Percentiles rank a stretch among this genome's conserved stretches.
phyloP scores from a whole-genome alignment of 2,113 vertebrate species.

The Oreochromis niloticus region DNA sequence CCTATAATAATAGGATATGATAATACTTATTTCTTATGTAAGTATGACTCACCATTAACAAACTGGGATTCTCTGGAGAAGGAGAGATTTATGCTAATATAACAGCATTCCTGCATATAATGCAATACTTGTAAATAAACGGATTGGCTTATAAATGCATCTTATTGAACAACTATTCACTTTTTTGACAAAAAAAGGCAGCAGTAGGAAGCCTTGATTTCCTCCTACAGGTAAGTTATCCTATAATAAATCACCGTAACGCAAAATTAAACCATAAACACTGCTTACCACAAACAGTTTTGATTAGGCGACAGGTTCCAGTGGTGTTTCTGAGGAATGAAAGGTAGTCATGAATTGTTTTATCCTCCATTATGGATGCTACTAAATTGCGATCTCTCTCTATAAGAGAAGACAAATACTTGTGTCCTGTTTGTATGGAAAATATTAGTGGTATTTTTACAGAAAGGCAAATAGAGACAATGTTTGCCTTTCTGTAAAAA shows the following conservation, averaged over 20 bases:
- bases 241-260: not conserved
- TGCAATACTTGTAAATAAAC: not conserved
- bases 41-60: not conserved
- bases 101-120: not conserved
- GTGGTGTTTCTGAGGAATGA: not conserved
- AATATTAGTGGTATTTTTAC: not conserved
- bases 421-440: not conserved
- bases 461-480: not conserved
- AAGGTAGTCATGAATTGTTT: not conserved
- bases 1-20: not conserved
- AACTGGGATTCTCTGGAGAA: not conserved
- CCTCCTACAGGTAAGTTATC: not conserved
- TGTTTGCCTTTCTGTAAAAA: not conserved
- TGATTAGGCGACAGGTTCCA: not conserved
- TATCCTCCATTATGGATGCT: not conserved
- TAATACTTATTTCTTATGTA: not conserved
- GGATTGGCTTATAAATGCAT: not conserved
- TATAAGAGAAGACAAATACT: not conserved
- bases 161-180: not conserved
- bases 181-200: not conserved
- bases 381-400: not conserved
- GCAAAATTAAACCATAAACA: not conserved
- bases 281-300: not conserved
- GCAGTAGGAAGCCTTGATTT: not conserved
- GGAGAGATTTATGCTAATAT: not conserved